Evolutionary conservation across 2,113 vertebrate species (phyloP), one percentile per base, ranked within the genome.

Genomic region (Microcebus murinus): DNA sequence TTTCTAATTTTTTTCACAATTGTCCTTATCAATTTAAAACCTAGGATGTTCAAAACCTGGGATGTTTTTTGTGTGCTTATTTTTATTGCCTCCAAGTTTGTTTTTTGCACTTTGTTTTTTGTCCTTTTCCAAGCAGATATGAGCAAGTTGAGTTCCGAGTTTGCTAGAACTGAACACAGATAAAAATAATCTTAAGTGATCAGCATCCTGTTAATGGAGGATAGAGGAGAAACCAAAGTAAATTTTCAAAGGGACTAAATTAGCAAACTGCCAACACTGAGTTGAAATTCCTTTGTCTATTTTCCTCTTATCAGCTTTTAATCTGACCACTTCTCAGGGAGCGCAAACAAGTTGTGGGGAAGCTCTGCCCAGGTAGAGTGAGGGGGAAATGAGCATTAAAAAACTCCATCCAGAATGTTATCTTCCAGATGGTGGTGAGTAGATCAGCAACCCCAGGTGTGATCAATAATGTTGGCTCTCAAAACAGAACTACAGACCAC

Each of bases 141-240:
- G 73, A 87, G 42, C 83, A 84, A 25, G 25, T 31, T 76, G 34
- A 94, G 48, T 31, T 48, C n/a, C 42, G 17, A 0, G 0, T 89
- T 91, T 96, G n/a, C n/a, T 63, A 95, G 68, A 90, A 63, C 39
- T 50, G 23, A 63, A n/a, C 18, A 8, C 13, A 42, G 55, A 48
- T 90, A 45, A 86, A 91, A 61, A 91, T 77, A 55, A 85, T 89
- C 91, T 36, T 48, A 80, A 90, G 39, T 74, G 20, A 90, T 34
- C 42, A 93, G 9, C 25, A 83, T 79, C 48, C 31, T 73, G 25
- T 63, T 73, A 42, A 48, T 67, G 57, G 83, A 73, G 25, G n/a
- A 34, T 39, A 65, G 12, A 48, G 21, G 23, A 65, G 57, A 92
- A 31, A 86, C 36, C n/a, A 57, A 67, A 61, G 68, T 76, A 80